These are phyloP conservation scores for Campylomormyrus numenius DNA, from an alignment of 2,113 vertebrate species.

Conservation along the genomic window DNA sequence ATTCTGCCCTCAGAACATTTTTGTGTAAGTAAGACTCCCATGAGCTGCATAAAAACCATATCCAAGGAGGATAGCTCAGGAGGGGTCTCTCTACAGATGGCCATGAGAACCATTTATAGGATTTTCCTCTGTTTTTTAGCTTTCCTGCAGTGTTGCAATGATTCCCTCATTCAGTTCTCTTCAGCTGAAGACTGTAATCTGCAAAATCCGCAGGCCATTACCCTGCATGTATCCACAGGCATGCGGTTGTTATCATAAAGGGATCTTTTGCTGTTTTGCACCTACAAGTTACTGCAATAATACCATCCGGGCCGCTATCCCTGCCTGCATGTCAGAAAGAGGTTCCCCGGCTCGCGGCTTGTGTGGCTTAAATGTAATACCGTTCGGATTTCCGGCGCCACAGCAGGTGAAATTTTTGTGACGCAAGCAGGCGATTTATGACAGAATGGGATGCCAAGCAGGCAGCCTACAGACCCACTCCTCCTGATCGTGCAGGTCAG, in stretches of 20 bases:
- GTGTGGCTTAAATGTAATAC: not conserved
- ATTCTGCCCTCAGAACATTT: too few relatives aligned
- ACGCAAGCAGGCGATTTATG: not conserved
- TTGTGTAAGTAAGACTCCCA: too few relatives aligned
- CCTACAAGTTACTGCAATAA: not conserved
- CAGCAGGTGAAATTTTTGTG: not conserved
- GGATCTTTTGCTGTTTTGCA: not conserved
- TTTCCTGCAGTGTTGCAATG: not conserved
- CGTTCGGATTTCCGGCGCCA: not conserved
- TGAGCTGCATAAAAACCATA: not conserved
- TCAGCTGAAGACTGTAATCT: not conserved
- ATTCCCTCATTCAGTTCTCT: not conserved
- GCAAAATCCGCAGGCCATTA: not conserved
- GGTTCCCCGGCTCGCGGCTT: not conserved
- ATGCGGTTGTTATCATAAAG: not conserved
- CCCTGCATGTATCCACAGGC: not conserved
- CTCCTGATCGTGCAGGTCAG: not conserved
- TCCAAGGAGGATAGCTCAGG: not conserved
- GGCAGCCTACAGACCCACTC: not conserved
- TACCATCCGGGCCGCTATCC: too few relatives aligned
- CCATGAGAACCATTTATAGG: not conserved
- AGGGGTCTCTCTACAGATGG: not conserved
- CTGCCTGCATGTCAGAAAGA: not conserved
- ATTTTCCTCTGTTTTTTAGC: not conserved
- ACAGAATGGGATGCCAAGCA: not conserved